Evolutionary conservation across 2,113 vertebrate genomes (phyloP), one percentile per base, ranked within the genome.

Genomic region (Tupaia tana): DNA sequence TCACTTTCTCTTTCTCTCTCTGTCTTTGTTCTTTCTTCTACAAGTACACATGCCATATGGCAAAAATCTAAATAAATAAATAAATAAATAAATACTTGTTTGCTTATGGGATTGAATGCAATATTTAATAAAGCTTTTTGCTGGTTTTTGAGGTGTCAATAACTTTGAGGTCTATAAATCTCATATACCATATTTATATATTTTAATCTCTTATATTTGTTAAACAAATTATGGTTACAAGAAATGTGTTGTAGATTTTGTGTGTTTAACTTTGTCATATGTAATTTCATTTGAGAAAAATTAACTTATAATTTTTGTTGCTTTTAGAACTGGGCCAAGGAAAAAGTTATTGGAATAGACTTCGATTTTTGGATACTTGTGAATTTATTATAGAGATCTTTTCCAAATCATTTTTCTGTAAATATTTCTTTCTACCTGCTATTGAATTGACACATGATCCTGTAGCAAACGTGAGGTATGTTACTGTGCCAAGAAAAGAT

Each of bases 341-440:
- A 84, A 99, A 99, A 98, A 99, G 99, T 98, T 99, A 99, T 29
- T 99, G 99, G 99, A 99, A 99, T 98, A 99, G 99, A 93, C 98
- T 99, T 92, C 98, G 99, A 7, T 99, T 99, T 98, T 99, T 99
- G 93, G 99, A 99, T 96, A 99, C 99, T 85, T 99, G 99, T 98
- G 99, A 99, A 98, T 99, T 98, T 91, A 99, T 99, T 95, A 99
- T 99, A 93, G 99, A 99, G 88, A 98, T 99, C 63, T 99, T 99
- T 98, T 99, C 99, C 93, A 99, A 99, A 93, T 99, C 99, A 75
- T 99, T 99, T 98, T 99, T 99, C 98, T 99, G 99, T 98, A 99
- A 99, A 98, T 98, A 99, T 92, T 99, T 99, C 98, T 99, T 99
- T 96, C 97, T 99, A 59, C 99, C 99, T 77, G 99, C 99, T 15